Base-by-base conservation (phyloP, 2,888 invertebrate species). In the Agrotis clavis region DNA sequence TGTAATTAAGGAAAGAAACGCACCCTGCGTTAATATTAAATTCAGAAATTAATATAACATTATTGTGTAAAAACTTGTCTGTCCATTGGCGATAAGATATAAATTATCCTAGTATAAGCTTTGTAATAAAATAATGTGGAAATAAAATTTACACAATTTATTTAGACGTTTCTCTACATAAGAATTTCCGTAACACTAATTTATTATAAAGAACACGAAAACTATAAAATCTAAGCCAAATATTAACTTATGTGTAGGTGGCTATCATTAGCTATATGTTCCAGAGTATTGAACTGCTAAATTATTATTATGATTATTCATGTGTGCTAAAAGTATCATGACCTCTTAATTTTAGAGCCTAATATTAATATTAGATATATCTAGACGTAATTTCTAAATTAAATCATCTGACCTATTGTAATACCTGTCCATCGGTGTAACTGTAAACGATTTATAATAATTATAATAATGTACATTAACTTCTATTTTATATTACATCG, bases 121-220 rank as follows among this genome's bases (percentile, higher is more conserved):
- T 81, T 77, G 79, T 79, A 90, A 90, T 90, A 89, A 94, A 94
- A 94, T 92, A 94, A 93, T 92, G 89, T 90, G 86, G 87, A 89
- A 89, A 82, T 88, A 84, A 90, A 90, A 90, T 92, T 94, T 91
- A 93, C 93, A 95, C 90, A 91, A 90, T 95, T 95, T 95, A 94
- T 94, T 94, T 90, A 85, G 92, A 92, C 82, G 88, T 89, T 90
- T 89, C 90, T 92, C 90, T 86, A 94, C 95, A 94, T 91, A 90
- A 84, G 88, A 93, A 91, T 93, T 94, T 90, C 86, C 88, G 90
- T 93, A 92, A 89, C 83, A 88, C 90, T 93, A 91, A 90, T 86
- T 84, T 83, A 86, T 79, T 78, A 81, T 79, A 81, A 81, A 86
- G 81, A 82, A 84, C 79, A 83, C 82, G 72, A 86, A 87, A 80